phyloP scores from a whole-genome alignment of 2,888 invertebrate species.

The Apamea monoglypha region DNA sequence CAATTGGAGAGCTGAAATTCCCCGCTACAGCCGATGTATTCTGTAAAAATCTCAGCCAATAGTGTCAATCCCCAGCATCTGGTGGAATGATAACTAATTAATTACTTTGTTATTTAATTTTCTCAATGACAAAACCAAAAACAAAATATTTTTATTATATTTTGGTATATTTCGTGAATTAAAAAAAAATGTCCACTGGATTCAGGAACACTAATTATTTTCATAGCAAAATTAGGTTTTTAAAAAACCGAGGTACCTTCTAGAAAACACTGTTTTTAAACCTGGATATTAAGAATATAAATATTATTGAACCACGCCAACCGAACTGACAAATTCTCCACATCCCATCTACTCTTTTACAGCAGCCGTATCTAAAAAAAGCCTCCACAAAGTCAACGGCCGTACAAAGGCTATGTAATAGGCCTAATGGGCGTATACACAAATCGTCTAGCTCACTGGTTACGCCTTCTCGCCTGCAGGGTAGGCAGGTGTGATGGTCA shows the following conservation, averaged over 20 bases:
- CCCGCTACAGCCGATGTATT: no score
- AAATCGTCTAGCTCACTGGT: slow-evolving; percentile 72
- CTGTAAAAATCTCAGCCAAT: no score
- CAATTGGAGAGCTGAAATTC: no score
- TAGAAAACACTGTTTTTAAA: no score
- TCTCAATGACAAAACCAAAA: no score
- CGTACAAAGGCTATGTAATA: slow-evolving; percentile 72
- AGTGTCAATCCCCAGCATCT: no score
- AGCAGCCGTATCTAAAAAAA: slow-evolving; percentile 67
- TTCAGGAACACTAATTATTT: no score
- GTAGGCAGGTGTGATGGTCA: slow-evolving; percentile 68
- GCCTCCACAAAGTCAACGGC: slow-evolving; percentile 67
- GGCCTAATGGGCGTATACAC: slow-evolving; percentile 79
- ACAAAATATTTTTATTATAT: no score
- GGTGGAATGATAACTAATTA: no score
- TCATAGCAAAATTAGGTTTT: background rate
- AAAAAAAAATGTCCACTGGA: no score
- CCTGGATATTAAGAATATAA: background rate
- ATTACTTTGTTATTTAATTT: no score
- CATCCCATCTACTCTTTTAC: slow-evolving; percentile 18
- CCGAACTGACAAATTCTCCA: slow-evolving; percentile 2
- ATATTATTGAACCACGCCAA: background rate
- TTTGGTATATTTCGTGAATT: no score
- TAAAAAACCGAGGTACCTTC: background rate
- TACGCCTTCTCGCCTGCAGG: slow-evolving; percentile 59